These are phyloP conservation scores for Capitella teleta DNA, from an alignment of 1,140 invertebrate species.

Conservation along the genomic window DNA sequence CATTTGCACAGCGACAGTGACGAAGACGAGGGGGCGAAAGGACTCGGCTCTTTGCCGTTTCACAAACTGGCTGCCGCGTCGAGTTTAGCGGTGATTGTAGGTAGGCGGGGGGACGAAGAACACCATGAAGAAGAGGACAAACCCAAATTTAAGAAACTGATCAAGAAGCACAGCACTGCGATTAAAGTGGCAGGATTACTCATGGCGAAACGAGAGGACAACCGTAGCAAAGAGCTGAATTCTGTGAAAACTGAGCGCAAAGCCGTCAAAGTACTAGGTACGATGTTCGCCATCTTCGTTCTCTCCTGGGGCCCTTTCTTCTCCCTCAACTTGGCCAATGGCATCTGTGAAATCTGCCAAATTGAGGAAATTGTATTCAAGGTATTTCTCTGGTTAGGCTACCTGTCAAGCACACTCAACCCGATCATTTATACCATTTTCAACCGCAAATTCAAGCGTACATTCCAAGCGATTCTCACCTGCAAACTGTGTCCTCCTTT, in stretches of 20 bases:
- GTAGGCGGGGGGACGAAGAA: background rate
- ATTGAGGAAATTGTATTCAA: constrained; percentile 65
- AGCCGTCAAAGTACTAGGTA: constrained; percentile 83
- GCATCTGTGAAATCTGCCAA: constrained; percentile 61
- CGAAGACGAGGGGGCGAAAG: too few species aligned
- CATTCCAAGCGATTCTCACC: constrained; percentile 76
- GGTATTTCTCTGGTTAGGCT: constrained; percentile 70
- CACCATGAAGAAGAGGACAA: background rate
- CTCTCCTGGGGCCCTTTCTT: constrained; percentile 90
- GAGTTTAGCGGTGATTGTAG: too few species aligned
- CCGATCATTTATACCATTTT: constrained; percentile 83
- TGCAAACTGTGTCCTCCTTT: too few species aligned
- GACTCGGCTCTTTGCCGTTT: too few species aligned
- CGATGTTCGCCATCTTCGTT: constrained; percentile 88
- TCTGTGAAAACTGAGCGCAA: constrained; percentile 60
- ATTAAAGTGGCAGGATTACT: constrained; percentile 6
- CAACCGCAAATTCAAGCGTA: constrained; percentile 48
- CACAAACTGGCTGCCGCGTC: too few species aligned
- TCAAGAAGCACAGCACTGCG: constrained; percentile 9
- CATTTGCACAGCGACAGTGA: too few species aligned
- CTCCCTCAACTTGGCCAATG: constrained; percentile 69
- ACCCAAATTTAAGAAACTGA: background rate
- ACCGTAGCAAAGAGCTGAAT: background rate
- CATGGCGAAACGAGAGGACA: background rate
- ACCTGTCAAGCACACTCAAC: constrained; percentile 85